Evolutionary conservation across 2,797 vertebrate species (phyloP), one percentile per base, ranked within the genome.

Genomic region (Triplophysa yarkandensis): DNA sequence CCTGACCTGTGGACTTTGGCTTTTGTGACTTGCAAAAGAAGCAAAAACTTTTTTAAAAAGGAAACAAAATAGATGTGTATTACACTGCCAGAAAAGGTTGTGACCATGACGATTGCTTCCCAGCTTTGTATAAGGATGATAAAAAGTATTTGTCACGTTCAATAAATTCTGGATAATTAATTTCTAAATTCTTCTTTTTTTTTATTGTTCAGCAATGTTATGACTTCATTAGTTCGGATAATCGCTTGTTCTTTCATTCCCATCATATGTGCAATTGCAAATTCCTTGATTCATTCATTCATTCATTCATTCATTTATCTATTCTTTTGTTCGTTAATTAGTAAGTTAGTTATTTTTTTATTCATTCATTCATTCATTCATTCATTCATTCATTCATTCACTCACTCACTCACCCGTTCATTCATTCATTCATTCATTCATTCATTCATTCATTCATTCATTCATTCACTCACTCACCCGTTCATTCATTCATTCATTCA

Each of bases 1-100:
- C 14, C 3, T 36, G 64, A 77, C 55, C 65, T 43, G n/a, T 63
- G 70, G 3, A 63, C 64, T 46, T 50, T 57, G 27, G 39, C n/a
- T 55, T 44, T 65, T 65, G 61, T 64, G 36, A 64, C 27, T 23
- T 19, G 70, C n/a, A 13, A 25, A 63, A 63, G 28, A 28, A 50
- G 43, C 69, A 62, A 27, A 19, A 71, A 50, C 41, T 50, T 50
- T 3, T 34, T n/a, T 16, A 48, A 27, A 39, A 41, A 6, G 46
- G 17, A 72, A 63, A 14, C 4, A 2, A 30, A 44, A 39, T 13
- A 21, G 21, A 43, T 48, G 48, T 25, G 19, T 25, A 30, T 36
- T 17, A 4, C 14, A 30, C 17, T 7, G 14, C 3, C 17, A 55
- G 54, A 55, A 11, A 52, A 23, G 16, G 48, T 50, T 50, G n/a